These are phyloP conservation scores for Pyrrhura leucotis DNA, from an alignment of 2,797 vertebrate species.

Conservation along the genomic window DNA sequence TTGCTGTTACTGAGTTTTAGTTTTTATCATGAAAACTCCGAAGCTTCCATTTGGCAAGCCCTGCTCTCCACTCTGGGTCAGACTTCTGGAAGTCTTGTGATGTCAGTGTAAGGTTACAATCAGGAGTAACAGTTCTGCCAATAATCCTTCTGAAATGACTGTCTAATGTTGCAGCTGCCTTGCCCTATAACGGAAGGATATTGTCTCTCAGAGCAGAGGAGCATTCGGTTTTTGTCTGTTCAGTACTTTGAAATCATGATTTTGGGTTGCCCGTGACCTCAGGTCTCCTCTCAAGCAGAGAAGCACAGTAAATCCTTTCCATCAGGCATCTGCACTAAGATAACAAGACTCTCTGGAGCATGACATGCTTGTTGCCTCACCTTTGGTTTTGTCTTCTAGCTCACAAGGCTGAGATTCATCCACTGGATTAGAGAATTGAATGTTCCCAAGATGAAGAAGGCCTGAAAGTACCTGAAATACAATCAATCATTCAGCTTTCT, in stretches of 20 bases:
- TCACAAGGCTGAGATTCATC: slow-evolving; percentile 88
- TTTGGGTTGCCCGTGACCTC: neutral
- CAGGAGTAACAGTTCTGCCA: neutral
- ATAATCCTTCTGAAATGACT: neutral
- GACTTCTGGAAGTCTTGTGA: neutral
- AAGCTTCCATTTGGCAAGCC: neutral
- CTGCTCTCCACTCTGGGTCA: neutral
- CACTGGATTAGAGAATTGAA: slow-evolving; percentile 79
- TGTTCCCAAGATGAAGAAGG: slow-evolving; percentile 91
- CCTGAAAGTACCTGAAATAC: slow-evolving; percentile 86
- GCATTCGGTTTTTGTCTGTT: neutral
- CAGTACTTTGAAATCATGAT: neutral
- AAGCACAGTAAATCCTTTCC: neutral
- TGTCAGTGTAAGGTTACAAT: neutral
- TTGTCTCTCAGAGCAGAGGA: neutral
- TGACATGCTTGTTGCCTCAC: slow-evolving; percentile 66
- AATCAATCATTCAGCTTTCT: neutral
- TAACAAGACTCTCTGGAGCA: neutral
- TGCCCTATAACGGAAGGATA: neutral
- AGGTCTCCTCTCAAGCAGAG: neutral
- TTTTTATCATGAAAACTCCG: neutral
- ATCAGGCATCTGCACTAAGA: neutral
- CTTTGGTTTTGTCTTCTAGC: slow-evolving; percentile 79
- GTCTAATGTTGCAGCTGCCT: neutral
- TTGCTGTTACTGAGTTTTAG: neutral